phyloP scores from a whole-genome alignment of 2,113 vertebrate species.

The Cichladusa arquata region DNA sequence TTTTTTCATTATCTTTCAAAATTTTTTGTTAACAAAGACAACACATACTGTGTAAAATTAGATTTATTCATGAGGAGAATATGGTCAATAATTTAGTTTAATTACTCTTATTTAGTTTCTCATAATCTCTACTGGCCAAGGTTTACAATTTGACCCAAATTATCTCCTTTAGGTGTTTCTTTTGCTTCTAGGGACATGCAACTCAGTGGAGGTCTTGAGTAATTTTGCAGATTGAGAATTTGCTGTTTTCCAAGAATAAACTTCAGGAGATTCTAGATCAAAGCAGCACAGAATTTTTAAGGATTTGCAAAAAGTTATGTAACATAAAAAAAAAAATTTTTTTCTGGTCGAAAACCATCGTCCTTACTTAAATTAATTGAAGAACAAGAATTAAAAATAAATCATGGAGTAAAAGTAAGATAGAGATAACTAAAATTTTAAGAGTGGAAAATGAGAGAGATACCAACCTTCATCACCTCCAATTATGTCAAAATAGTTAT shows the following conservation, averaged over 20 bases:
- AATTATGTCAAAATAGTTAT: not conserved
- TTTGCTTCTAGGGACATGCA: not conserved
- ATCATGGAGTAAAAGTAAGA: not conserved
- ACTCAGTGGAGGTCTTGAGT: not conserved
- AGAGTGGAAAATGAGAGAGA: not conserved
- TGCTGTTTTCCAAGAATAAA: not conserved
- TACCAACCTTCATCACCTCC: rapidly evolving
- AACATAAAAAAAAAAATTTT: not conserved
- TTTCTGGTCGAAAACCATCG: not conserved
- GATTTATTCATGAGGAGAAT: not conserved
- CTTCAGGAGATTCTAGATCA: not conserved
- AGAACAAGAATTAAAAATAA: not conserved
- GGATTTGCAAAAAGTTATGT: not conserved
- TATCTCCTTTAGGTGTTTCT: not conserved
- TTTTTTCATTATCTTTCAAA: not conserved
- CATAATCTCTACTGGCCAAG: not conserved
- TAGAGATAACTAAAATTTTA: not conserved
- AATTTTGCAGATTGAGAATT: not conserved
- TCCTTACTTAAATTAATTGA: not conserved
- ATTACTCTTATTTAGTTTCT: not conserved
- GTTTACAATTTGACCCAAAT: not conserved
- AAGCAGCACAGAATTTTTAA: not conserved
- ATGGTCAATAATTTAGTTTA: not conserved
- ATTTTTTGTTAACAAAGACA: not conserved
- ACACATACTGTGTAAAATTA: not conserved